Conservation (phyloP, 1,140 invertebrate species). For the Amyelois transitella region DNA sequence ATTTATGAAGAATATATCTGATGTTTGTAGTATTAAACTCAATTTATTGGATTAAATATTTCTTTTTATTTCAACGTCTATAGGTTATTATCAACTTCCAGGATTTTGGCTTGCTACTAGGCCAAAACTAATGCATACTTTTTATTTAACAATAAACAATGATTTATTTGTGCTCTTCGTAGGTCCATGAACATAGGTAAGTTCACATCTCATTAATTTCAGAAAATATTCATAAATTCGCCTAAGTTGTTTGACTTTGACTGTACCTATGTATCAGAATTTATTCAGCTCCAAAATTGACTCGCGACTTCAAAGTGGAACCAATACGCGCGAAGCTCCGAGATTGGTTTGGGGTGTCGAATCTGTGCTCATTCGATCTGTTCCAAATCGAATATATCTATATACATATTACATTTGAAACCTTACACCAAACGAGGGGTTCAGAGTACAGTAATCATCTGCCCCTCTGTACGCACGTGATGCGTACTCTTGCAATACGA, state of each 20-base stretch:
- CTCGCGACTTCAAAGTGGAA: not conserved
- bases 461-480: conserved; percentile 52
- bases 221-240: not conserved
- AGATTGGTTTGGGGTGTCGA: not conserved
- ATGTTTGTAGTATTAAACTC: not conserved
- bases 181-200: too few species aligned
- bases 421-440: conserved; percentile 25
- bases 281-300: not conserved
- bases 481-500: conserved; percentile 43
- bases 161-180: too few species aligned
- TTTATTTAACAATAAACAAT: not conserved
- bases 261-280: not conserved
- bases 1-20: conserved; percentile 43
- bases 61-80: not conserved
- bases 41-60: conserved; percentile 15
- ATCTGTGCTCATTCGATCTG: not conserved
- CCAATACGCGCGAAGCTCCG: not conserved
- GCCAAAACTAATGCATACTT: too few species aligned
- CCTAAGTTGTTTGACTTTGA: not conserved
- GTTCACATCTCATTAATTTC: too few species aligned
- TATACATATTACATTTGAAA: not conserved
- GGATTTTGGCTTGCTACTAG: too few species aligned
- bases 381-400: not conserved
- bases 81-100: too few species aligned
- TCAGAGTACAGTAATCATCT: conserved; percentile 54